Conservation (phyloP, 2,888 invertebrate species). For the Anodontia alba region DNA sequence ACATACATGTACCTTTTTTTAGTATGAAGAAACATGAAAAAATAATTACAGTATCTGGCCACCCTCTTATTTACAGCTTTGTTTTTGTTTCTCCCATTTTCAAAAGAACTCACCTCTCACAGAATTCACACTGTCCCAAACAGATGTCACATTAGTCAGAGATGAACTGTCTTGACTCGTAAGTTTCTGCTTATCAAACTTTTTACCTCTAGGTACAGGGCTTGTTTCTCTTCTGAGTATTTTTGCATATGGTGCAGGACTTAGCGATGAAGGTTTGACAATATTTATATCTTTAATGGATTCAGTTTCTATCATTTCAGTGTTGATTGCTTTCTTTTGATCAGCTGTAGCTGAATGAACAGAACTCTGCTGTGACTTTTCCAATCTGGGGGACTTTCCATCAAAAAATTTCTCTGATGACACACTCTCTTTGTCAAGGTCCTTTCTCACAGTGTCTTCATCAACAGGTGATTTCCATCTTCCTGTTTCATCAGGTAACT, state of each 20-base stretch:
- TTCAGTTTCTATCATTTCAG: not conserved
- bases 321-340: too few relatives aligned
- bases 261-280: not conserved
- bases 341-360: not conserved
- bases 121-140: conserved; percentile 68
- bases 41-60: too few relatives aligned
- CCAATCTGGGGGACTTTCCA: not conserved
- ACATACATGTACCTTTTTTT: too few relatives aligned
- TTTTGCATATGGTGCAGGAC: not conserved
- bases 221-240: not conserved
- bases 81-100: too few relatives aligned
- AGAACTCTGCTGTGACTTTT: not conserved
- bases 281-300: not conserved
- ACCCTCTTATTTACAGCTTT: too few relatives aligned
- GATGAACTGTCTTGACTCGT: conserved; percentile 50
- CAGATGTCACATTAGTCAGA: conserved; percentile 68
- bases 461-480: not conserved
- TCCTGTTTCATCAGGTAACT: conserved; percentile 18
- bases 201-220: not conserved
- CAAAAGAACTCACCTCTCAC: conserved; percentile 33
- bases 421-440: conserved; percentile 12
- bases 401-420: not conserved
- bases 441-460: not conserved
- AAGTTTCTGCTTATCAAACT: not conserved
- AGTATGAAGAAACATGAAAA: too few relatives aligned